Evolutionary conservation across 1,140 invertebrate genomes (phyloP).

Genomic region (Zaprionus ornatus): DNA sequence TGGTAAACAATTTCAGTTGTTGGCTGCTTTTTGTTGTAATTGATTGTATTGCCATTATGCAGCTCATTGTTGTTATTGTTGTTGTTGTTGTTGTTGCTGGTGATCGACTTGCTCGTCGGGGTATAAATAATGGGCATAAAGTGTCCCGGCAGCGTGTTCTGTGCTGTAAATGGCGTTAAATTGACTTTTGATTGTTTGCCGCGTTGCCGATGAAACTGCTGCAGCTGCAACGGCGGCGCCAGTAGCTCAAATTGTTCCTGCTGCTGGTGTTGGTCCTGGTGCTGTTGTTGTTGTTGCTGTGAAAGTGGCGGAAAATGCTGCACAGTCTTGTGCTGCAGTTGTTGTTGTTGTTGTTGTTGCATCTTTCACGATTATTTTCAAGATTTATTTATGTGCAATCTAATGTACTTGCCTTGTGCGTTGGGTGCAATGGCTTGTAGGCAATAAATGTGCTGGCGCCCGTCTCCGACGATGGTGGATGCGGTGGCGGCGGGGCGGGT

Average conservation of each 20-base stretch:
- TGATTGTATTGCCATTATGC: slow-evolving; percentile 69
- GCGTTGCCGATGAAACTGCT: slow-evolving; percentile 63
- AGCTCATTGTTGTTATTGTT: slow-evolving; percentile 78
- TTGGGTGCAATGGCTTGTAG: slow-evolving; percentile 71
- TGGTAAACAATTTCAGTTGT: slow-evolving; percentile 64
- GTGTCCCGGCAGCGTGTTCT: slow-evolving; percentile 82
- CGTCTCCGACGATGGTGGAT: slow-evolving; percentile 15
- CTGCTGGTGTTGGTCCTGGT: slow-evolving; percentile 43
- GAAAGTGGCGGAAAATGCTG: slow-evolving; percentile 76
- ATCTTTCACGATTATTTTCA: slow-evolving; percentile 68
- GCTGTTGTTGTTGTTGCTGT: slow-evolving; percentile 40
- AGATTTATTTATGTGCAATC: slow-evolving; percentile 61
- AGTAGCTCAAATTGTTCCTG: slow-evolving; percentile 47
- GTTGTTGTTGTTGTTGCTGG: slow-evolving; percentile 39
- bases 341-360: slow-evolving; percentile 54
- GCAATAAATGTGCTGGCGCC: slow-evolving; percentile 69
- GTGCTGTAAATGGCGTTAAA: slow-evolving; percentile 82
- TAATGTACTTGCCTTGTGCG: slow-evolving; percentile 66
- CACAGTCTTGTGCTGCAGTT: slow-evolving; percentile 77
- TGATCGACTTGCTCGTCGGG: slow-evolving; percentile 61
- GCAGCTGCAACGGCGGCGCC: slow-evolving; percentile 31
- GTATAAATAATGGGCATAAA: slow-evolving; percentile 83
- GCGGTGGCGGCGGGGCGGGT: not conserved
- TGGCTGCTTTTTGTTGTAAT: slow-evolving; percentile 67
- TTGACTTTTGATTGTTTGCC: slow-evolving; percentile 82